phyloP scores from a whole-genome alignment of 2,113 vertebrate genomes.

The Eulemur rufifrons region DNA sequence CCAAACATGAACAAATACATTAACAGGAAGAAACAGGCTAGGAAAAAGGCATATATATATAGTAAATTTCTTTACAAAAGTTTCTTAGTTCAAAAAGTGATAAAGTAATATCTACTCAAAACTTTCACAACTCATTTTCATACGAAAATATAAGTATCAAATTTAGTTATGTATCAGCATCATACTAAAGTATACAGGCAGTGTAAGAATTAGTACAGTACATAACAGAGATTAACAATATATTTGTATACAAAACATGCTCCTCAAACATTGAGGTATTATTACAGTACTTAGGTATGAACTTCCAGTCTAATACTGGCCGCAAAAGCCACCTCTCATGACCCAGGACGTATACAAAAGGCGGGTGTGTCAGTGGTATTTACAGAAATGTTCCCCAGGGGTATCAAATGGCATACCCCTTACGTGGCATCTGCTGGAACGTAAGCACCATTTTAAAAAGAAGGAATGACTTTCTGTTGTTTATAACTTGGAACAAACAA shows the following conservation, averaged over 20 bases:
- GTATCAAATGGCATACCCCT: slow-evolving; percentile 88
- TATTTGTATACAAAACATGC: slow-evolving; percentile 97
- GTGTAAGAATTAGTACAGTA: slow-evolving; percentile 99
- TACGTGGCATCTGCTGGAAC: slow-evolving; percentile 90
- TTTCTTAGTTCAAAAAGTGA: slow-evolving; percentile 95
- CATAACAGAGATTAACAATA: slow-evolving; percentile 95
- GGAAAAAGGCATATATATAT: slow-evolving; percentile 94
- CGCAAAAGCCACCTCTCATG: slow-evolving; percentile 93
- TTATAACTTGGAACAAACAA: slow-evolving; percentile 80
- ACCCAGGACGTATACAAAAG: slow-evolving; percentile 93
- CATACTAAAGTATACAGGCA: slow-evolving; percentile 99
- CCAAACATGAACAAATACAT: slow-evolving; percentile 99
- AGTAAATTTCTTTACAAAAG: slow-evolving; percentile 99
- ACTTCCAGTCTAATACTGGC: slow-evolving; percentile 98
- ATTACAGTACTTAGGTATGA: slow-evolving; percentile 99
- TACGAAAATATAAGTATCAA: slow-evolving; percentile 99
- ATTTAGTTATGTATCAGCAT: slow-evolving; percentile 99
- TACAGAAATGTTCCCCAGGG: slow-evolving; percentile 93
- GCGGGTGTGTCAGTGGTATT: slow-evolving; percentile 96
- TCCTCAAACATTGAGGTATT: slow-evolving; percentile 98
- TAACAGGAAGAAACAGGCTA: slow-evolving; percentile 94
- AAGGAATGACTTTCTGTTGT: slow-evolving; percentile 84
- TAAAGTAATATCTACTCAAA: slow-evolving; percentile 99
- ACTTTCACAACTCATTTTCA: slow-evolving; percentile 99
- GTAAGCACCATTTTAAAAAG: slow-evolving; percentile 95